Evolutionary conservation across 2,113 vertebrate genomes (phyloP).

Genomic region (Microcebus tavaratra): DNA sequence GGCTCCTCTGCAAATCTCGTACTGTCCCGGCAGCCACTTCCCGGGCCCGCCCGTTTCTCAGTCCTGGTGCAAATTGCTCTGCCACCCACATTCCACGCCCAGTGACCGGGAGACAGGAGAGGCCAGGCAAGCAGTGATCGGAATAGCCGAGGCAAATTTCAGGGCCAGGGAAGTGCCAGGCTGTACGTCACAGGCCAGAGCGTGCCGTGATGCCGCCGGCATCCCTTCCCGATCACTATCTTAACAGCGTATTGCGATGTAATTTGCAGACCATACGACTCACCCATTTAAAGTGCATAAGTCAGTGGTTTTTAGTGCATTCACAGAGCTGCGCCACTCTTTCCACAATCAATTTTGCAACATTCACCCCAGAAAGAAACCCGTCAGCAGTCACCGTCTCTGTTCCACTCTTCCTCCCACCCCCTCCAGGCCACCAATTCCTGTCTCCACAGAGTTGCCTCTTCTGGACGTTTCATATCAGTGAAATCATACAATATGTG

Average conservation of each 20-base stretch:
- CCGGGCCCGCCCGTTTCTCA: background rate
- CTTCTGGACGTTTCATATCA: background rate
- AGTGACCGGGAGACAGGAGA: background rate
- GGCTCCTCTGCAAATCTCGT: background rate
- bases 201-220: accelerated
- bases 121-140: too few species aligned
- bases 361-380: background rate
- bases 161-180: too few species aligned
- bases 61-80: background rate
- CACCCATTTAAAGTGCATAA: background rate
- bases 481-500: background rate
- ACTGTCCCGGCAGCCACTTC: background rate
- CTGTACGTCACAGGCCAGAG: accelerated
- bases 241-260: background rate
- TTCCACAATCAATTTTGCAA: background rate
- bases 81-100: background rate
- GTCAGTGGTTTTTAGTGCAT: background rate
- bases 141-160: background rate
- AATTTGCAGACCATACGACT: accelerated
- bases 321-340: background rate
- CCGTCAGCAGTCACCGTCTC: accelerated
- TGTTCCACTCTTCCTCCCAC: background rate
- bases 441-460: background rate
- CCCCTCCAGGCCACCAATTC: background rate
- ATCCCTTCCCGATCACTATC: background rate